Evolutionary conservation across 2,797 vertebrate species (phyloP), one percentile per base, ranked within the genome.

Genomic region (Pogoniulus pusillus): DNA sequence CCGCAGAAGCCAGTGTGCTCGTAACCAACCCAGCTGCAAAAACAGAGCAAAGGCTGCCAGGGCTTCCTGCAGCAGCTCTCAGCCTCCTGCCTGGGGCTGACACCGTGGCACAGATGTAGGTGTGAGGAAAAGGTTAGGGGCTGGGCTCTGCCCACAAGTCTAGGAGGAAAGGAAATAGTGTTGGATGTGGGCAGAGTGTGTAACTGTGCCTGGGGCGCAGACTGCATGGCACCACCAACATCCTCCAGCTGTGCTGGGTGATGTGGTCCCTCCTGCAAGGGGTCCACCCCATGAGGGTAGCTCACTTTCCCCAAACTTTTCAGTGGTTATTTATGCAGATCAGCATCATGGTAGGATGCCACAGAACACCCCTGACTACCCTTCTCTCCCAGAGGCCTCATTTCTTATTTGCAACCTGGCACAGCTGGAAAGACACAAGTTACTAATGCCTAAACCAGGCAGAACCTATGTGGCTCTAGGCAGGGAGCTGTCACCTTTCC

Each of bases 1-100:
- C 99, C 99, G 57, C 98, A 99, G 97, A 98, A 99, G 87, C 98
- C 98, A 85, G 98, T 98, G 96, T 99, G 99, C 91, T 99, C 99
- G 10, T 98, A 99, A 94, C 99, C 99, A 54, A 98, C 97, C 99
- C 99, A 99, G 95, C 99, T 99, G 97, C 94, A 93, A 89, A 92
- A 85, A 96, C 77, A 97, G 70, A 90, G 65, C 49, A 0, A 59
- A 51, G 65, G 82, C 60, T 95, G 92, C 83, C 89, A 82, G 78
- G 78, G 39, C 65, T 92, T 76, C 84, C 89, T 90, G 87, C 5
- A 1, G 66, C 85, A 39, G 59, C 87, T 35, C 7, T 0, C 49
- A 70, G 59, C 69, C 37, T 74, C 84, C 89, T 59, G 77, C 85
- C 49, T 1, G 1, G 19, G 75, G 75, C 86, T 76, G 86, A 74